A percentile compares a stretch with the other conserved stretches of the same genome.
Evolutionary conservation across 1,140 invertebrate genomes (phyloP).

Genomic region (Drosophila yakuba): DNA sequence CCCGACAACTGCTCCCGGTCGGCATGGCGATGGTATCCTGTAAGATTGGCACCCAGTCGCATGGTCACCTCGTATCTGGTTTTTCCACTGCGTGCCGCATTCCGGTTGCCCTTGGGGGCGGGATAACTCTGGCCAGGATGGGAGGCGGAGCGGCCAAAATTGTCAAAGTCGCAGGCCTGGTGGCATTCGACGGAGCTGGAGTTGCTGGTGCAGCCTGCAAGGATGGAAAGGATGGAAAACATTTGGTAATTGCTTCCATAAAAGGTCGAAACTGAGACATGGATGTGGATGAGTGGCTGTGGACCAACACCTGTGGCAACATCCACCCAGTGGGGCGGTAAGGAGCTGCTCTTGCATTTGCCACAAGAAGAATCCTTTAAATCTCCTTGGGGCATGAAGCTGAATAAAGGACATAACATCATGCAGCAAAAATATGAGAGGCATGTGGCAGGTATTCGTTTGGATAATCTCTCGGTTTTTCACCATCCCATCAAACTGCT

Average conservation of each 20-base stretch:
- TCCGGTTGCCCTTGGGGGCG: conserved; percentile 46
- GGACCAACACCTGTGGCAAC: conserved; percentile 5
- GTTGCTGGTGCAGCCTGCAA: conserved; percentile 73
- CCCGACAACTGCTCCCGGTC: conserved; percentile 75
- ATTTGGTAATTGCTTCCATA: conserved; percentile 13
- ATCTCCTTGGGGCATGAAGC: conserved; percentile 25
- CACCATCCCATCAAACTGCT: neutral
- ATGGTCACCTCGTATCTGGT: conserved; percentile 83
- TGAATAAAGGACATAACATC: conserved; percentile 51
- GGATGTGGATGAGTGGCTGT: neutral
- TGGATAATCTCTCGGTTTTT: conserved; percentile 1
- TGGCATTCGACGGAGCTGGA: conserved; percentile 61
- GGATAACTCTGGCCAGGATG: conserved; percentile 33
- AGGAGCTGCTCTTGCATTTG: conserved; percentile 22
- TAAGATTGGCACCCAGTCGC: conserved; percentile 78
- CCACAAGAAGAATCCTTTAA: conserved; percentile 5
- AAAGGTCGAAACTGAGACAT: conserved; percentile 17
- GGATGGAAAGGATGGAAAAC: conserved; percentile 1
- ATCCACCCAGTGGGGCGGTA: neutral
- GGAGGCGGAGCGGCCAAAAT: conserved; percentile 13
- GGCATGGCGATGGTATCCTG: conserved; percentile 73
- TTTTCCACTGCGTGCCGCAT: conserved; percentile 72
- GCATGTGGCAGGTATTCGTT: conserved; percentile 38
- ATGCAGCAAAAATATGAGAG: conserved; percentile 44
- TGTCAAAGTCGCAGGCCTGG: conserved; percentile 63